Evolutionary conservation across 2,888 invertebrate genomes (phyloP).

Genomic region (Notodonta ziczac): DNA sequence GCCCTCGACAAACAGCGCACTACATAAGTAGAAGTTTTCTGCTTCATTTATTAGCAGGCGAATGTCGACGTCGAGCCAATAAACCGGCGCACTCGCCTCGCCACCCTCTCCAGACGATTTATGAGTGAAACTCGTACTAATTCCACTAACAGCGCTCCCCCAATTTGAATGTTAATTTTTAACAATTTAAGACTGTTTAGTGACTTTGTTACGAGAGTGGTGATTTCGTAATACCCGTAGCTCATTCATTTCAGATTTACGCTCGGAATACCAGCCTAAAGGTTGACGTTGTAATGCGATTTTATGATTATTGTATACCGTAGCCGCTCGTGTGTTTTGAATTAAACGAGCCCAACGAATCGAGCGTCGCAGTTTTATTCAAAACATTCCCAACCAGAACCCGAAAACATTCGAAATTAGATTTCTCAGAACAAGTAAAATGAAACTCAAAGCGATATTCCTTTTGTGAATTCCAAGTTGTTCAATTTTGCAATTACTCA

Average conservation of each 20-base stretch:
- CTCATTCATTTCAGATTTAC: constrained; percentile 63
- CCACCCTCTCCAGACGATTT: constrained; percentile 80
- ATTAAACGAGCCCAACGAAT: constrained; percentile 37
- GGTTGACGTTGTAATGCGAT: constrained; percentile 54
- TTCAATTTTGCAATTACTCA: constrained; percentile 27
- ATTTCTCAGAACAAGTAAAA: constrained; percentile 21
- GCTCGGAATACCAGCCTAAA: constrained; percentile 50
- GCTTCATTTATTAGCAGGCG: constrained; percentile 81
- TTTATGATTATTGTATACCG: constrained; percentile 55
- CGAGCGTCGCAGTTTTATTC: constrained; percentile 18
- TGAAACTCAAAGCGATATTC: constrained; percentile 6
- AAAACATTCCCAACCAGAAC: constrained; percentile 15
- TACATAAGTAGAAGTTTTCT: constrained; percentile 79
- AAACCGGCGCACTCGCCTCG: constrained; percentile 70
- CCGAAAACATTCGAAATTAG: constrained; percentile 17
- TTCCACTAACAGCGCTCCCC: constrained; percentile 79
- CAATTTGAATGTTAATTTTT: constrained; percentile 83
- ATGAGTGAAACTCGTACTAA: constrained; percentile 78
- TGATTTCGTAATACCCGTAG: constrained; percentile 56
- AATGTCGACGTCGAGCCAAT: constrained; percentile 77
- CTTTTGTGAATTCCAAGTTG: constrained; percentile 26
- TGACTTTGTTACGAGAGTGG: constrained; percentile 70
- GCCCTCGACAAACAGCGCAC: constrained; percentile 68
- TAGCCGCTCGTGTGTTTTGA: constrained; percentile 44
- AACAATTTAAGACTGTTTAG: constrained; percentile 78